A percentile compares a stretch with the other conserved stretches of the same genome.
phyloP scores from a whole-genome alignment of 2,888 invertebrate genomes.

The Ommatoiulus sabulosus region DNA sequence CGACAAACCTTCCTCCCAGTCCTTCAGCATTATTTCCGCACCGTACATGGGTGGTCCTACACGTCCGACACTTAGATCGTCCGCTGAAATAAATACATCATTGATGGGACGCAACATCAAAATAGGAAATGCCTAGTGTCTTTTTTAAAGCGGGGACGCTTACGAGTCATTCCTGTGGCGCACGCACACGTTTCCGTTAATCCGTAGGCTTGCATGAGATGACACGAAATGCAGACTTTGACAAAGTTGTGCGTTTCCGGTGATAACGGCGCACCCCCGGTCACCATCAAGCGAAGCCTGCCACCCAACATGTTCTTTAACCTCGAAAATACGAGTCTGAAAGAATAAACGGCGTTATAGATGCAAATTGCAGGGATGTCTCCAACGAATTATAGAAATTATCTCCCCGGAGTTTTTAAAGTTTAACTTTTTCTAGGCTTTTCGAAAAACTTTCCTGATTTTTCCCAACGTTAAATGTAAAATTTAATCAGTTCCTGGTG shows the following conservation, averaged over 20 bases:
- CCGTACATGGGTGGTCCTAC: constrained; percentile 90
- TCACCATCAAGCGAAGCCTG: constrained; percentile 85
- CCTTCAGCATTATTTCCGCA: constrained; percentile 85
- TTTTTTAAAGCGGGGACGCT: background rate
- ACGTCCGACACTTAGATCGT: constrained; percentile 81
- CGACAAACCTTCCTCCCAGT: constrained; percentile 85
- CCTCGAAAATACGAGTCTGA: constrained; percentile 74
- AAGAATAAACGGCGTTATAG: constrained; percentile 58
- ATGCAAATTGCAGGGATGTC: too few relatives aligned
- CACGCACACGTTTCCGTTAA: constrained; percentile 97
- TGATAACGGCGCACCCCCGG: constrained; percentile 95
- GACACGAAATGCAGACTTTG: constrained; percentile 89
- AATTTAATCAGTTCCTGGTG: too few relatives aligned
- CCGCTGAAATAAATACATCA: constrained; percentile 63
- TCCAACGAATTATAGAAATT: too few relatives aligned
- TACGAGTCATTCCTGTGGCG: constrained; percentile 71
- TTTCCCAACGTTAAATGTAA: too few relatives aligned
- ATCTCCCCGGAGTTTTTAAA: too few relatives aligned
- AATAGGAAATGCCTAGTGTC: background rate
- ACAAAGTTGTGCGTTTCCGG: constrained; percentile 96
- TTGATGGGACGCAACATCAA: background rate
- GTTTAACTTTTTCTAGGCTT: too few relatives aligned
- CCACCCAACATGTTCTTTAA: constrained; percentile 87
- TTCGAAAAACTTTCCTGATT: too few relatives aligned
- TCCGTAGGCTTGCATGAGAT: constrained; percentile 94